Conservation (phyloP, 2,113 vertebrate species). For the Bothrops jararaca region DNA sequence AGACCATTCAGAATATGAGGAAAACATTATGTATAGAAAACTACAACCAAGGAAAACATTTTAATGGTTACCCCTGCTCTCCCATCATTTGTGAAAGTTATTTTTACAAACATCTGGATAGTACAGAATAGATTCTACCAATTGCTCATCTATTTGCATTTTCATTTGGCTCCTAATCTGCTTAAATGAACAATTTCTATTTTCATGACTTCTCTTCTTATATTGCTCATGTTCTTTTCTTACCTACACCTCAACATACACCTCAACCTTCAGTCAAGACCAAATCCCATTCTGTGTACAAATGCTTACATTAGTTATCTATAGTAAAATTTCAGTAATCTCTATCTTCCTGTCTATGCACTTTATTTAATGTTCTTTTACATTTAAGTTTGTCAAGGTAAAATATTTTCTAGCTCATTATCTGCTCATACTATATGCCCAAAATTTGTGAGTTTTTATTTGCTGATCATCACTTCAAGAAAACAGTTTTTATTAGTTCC, state of each 20-base stretch:
- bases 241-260: not conserved
- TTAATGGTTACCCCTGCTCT: constrained; percentile 39
- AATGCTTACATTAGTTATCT: not conserved
- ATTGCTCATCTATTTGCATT: not conserved
- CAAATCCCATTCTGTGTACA: not conserved
- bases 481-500: not conserved
- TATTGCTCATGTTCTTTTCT: not conserved
- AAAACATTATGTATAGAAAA: constrained; percentile 54
- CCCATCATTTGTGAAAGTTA: constrained; percentile 52
- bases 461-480: not conserved
- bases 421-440: not conserved
- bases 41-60: constrained; percentile 46
- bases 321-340: not conserved
- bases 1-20: constrained; percentile 67
- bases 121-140: not conserved
- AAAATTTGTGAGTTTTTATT: not conserved
- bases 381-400: not conserved
- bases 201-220: not conserved
- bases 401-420: not conserved
- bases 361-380: not conserved
- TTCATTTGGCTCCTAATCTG: constrained; percentile 22
- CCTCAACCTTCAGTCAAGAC: not conserved
- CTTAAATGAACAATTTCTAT: not conserved
- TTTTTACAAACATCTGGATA: constrained; percentile 27
- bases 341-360: not conserved